phyloP scores from a whole-genome alignment of 2,888 invertebrate species.

The Pilophorus perplexus region DNA sequence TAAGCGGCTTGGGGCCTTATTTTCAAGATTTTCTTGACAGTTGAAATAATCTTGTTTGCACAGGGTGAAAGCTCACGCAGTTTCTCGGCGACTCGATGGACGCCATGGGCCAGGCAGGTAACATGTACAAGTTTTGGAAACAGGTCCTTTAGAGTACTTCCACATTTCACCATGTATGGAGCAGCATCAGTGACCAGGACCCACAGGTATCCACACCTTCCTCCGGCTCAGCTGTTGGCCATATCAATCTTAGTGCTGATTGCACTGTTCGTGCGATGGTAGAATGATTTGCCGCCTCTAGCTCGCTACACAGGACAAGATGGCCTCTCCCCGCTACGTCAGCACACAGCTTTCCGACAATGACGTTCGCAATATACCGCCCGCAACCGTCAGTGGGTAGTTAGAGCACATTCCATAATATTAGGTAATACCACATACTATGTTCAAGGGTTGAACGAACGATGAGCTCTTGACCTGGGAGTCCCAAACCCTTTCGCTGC shows the following conservation, averaged over 20 bases:
- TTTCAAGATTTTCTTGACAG: no score
- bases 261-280: no score
- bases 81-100: no score
- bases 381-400: constrained; percentile 21
- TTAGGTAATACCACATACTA: neutral
- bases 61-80: no score
- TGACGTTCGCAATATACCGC: constrained; percentile 18
- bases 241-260: constrained; percentile 10
- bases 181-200: constrained; percentile 21
- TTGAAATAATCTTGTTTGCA: no score
- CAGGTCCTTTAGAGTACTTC: neutral
- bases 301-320: constrained; percentile 1
- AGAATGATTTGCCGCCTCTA: no score
- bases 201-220: neutral
- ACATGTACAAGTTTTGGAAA: no score
- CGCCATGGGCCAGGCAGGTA: no score
- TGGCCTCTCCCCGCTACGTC: neutral
- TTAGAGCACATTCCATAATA: no score
- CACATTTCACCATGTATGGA: constrained; percentile 26
- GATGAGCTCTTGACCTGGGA: neutral
- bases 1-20: constrained; percentile 30
- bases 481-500: neutral
- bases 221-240: neutral
- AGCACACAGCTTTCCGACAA: constrained; percentile 6
- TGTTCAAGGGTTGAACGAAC: neutral